phyloP scores from a whole-genome alignment of 2,113 vertebrate species.

The Sialia sialis region DNA sequence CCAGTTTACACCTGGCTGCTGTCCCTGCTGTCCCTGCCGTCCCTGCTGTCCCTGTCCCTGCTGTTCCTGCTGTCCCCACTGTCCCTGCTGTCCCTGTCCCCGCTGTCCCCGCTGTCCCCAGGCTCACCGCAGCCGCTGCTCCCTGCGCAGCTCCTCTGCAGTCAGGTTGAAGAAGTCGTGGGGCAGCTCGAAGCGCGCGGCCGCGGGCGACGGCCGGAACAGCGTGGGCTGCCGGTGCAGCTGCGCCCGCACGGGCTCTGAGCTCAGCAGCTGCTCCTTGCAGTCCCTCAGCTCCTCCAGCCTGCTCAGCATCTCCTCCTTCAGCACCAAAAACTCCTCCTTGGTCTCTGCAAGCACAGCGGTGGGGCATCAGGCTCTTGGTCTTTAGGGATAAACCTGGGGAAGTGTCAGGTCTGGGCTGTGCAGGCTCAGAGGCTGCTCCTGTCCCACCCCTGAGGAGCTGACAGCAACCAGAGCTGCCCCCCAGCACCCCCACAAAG shows the following conservation, averaged over 20 bases:
- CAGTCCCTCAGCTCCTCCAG: slow-evolving; percentile 75
- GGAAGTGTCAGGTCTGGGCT: rapidly evolving
- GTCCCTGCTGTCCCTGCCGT: too few relatives aligned
- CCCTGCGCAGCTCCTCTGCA: slow-evolving; percentile 82
- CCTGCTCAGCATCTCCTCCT: slow-evolving; percentile 65
- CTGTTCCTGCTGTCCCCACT: rapidly evolving
- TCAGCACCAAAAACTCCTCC: slow-evolving; percentile 87
- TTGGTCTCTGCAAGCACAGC: slow-evolving; percentile 57
- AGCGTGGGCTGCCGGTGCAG: slow-evolving; percentile 81
- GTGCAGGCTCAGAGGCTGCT: not conserved
- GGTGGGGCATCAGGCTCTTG: rapidly evolving
- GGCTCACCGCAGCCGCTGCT: slow-evolving; percentile 81
- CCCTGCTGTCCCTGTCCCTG: not conserved
- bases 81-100: not conserved
- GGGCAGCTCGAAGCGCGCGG: slow-evolving; percentile 85
- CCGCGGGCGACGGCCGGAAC: slow-evolving; percentile 78
- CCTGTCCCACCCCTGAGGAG: not conserved
- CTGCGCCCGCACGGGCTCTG: slow-evolving; percentile 80
- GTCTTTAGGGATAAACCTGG: rapidly evolving
- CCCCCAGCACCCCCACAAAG: not conserved
- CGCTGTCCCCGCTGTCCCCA: rapidly evolving
- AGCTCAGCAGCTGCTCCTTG: slow-evolving; percentile 78
- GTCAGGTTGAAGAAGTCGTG: slow-evolving; percentile 88
- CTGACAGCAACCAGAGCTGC: not conserved
- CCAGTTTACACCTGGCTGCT: too few relatives aligned